Percentiles rank a stretch among this genome's conserved stretches.
Conservation (phyloP, 2,888 invertebrate species). For the Malacosoma neustria region DNA sequence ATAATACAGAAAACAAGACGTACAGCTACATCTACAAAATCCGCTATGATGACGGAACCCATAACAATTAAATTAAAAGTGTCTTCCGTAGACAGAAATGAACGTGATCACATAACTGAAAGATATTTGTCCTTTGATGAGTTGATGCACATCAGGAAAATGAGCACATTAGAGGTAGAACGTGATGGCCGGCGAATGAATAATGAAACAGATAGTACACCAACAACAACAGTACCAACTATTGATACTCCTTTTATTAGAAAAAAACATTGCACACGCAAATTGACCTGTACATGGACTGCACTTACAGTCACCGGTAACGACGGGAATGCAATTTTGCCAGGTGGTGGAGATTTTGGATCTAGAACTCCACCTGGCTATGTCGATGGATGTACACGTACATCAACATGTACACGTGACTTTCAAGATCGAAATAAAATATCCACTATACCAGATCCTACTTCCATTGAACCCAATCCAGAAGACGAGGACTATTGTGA, state of each 20-base stretch:
- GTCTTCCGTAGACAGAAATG: constrained; percentile 12
- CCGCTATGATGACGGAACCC: constrained; percentile 32
- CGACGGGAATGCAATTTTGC: constrained; percentile 23
- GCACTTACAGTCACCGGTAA: constrained; percentile 27
- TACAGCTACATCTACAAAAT: constrained; percentile 12
- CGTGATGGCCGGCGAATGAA: constrained; percentile 26
- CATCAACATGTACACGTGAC: constrained; percentile 58
- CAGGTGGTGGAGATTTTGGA: constrained; percentile 21
- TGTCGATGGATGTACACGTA: constrained; percentile 58
- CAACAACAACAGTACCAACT: constrained; percentile 14
- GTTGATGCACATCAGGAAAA: constrained; percentile 52
- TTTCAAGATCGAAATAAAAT: constrained; percentile 50
- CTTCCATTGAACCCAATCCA: constrained; percentile 5
- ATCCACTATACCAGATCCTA: constrained; percentile 18
- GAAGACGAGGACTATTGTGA: constrained; percentile 62
- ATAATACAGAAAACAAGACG: constrained; percentile 26
- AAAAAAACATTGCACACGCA: constrained; percentile 50
- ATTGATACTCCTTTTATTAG: constrained; percentile 40
- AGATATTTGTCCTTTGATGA: constrained; percentile 65
- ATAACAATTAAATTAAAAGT: constrained; percentile 40
- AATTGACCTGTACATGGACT: constrained; percentile 63
- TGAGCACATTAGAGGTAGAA: constrained; percentile 24
- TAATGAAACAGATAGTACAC: constrained; percentile 4
- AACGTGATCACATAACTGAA: constrained; percentile 33
- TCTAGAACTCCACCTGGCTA: constrained; percentile 54